Conservation (phyloP, 2,113 vertebrate genomes). For the Elachura formosa region DNA sequence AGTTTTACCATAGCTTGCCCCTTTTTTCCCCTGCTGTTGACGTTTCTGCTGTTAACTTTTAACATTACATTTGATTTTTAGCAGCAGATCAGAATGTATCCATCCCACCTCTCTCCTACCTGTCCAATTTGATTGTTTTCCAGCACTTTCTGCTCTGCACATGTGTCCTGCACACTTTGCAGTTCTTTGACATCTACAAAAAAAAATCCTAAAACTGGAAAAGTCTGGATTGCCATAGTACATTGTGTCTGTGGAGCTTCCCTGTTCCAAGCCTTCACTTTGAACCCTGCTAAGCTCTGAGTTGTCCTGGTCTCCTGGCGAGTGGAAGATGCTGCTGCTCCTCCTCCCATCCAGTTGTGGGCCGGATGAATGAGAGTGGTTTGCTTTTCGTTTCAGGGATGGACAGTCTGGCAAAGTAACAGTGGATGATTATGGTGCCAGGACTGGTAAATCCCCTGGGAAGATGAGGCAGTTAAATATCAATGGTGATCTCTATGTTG, state of each 20-base stretch:
- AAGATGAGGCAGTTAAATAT: conserved; percentile 95
- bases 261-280: fast-evolving
- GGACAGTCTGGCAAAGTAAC: conserved; percentile 92
- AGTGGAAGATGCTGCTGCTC: neutral
- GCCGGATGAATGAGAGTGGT: neutral
- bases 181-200: neutral
- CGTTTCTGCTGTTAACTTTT: neutral
- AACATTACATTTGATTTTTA: neutral
- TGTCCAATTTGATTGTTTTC: neutral
- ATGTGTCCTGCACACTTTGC: neutral
- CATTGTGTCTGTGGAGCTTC: neutral
- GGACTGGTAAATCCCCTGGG: conserved; percentile 86
- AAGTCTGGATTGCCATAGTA: neutral
- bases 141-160: neutral
- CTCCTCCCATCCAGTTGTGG: fast-evolving
- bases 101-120: neutral
- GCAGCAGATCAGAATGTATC: neutral
- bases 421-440: conserved; percentile 91
- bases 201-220: neutral
- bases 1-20: neutral
- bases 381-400: conserved; percentile 73
- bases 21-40: neutral
- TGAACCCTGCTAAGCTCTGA: neutral
- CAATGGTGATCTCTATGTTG: conserved; percentile 87
- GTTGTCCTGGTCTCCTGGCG: fast-evolving